These are phyloP conservation scores for Clarias platycephalus DNA, from an alignment of 2,797 vertebrate genomes.

Conservation along the genomic window DNA sequence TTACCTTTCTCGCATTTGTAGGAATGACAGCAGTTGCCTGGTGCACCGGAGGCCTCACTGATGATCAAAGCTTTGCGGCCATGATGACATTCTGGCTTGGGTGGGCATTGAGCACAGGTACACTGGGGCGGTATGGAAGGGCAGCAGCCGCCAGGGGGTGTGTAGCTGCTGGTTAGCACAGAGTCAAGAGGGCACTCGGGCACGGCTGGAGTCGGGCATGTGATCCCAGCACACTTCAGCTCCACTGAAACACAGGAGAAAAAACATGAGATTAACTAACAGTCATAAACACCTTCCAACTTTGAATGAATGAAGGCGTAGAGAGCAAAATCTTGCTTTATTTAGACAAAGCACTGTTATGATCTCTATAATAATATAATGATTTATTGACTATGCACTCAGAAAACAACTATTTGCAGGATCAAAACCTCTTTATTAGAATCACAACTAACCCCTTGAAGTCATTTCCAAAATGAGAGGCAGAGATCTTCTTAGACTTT, in stretches of 20 bases:
- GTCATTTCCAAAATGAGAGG: neutral
- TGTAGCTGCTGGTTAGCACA: slow-evolving; percentile 71
- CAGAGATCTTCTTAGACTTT: neutral
- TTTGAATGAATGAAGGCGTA: neutral
- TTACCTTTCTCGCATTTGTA: slow-evolving; percentile 79
- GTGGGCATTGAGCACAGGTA: slow-evolving; percentile 70
- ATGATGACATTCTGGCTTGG: slow-evolving; percentile 69
- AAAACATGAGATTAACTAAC: neutral
- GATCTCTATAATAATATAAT: neutral
- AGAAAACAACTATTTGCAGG: neutral
- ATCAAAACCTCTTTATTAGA: neutral
- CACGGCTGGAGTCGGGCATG: slow-evolving; percentile 62
- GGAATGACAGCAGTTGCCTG: slow-evolving; percentile 77
- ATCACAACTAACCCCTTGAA: neutral
- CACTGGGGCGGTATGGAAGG: slow-evolving; percentile 69
- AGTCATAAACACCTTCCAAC: neutral
- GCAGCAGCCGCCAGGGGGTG: slow-evolving; percentile 73
- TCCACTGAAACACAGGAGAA: slow-evolving; percentile 66
- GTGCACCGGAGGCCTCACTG: slow-evolving; percentile 68
- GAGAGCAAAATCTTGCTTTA: neutral
- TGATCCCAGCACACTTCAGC: slow-evolving; percentile 72
- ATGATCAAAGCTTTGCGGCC: slow-evolving; percentile 64
- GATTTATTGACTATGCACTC: neutral
- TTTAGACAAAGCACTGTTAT: neutral
- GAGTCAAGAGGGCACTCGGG: slow-evolving; percentile 74